Evolutionary conservation across 1,140 invertebrate species (phyloP).

Genomic region (Drosophila guanche): DNA sequence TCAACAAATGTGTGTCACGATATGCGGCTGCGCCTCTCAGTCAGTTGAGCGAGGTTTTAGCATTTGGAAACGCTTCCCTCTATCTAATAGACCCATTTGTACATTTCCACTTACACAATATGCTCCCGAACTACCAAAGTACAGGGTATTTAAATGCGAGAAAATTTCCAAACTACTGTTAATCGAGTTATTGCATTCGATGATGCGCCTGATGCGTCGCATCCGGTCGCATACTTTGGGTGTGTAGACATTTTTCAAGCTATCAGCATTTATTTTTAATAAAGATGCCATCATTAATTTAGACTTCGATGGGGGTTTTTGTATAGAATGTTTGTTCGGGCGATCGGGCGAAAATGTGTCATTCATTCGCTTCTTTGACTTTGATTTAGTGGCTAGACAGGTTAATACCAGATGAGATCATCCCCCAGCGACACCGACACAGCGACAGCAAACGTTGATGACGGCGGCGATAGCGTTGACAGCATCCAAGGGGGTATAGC

Average conservation of each 20-base stretch:
- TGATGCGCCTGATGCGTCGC: slow-evolving; percentile 36
- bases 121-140: too few relatives aligned
- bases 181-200: slow-evolving; percentile 35
- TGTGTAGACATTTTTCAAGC: slow-evolving; percentile 71
- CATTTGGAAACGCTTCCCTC: too few relatives aligned
- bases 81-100: too few relatives aligned
- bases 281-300: slow-evolving; percentile 72
- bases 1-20: too few relatives aligned
- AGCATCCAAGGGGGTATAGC: slow-evolving; percentile 21
- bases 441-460: slow-evolving; percentile 30
- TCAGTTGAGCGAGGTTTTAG: too few relatives aligned
- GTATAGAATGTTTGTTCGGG: slow-evolving; percentile 39
- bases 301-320: neutral
- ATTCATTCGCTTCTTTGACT: slow-evolving; percentile 75
- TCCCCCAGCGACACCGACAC: slow-evolving; percentile 37
- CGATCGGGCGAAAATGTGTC: slow-evolving; percentile 70
- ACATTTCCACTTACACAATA: too few relatives aligned
- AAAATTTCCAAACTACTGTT: slow-evolving; percentile 55
- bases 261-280: slow-evolving; percentile 80
- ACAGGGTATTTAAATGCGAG: slow-evolving; percentile 8
- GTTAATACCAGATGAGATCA: slow-evolving; percentile 80
- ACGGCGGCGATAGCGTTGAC: slow-evolving; percentile 43
- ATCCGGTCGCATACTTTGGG: slow-evolving; percentile 61
- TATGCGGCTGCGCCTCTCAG: too few relatives aligned
- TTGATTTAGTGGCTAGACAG: slow-evolving; percentile 82